Conservation (phyloP, 2,797 vertebrate species). For the Trematomus bernacchii region DNA sequence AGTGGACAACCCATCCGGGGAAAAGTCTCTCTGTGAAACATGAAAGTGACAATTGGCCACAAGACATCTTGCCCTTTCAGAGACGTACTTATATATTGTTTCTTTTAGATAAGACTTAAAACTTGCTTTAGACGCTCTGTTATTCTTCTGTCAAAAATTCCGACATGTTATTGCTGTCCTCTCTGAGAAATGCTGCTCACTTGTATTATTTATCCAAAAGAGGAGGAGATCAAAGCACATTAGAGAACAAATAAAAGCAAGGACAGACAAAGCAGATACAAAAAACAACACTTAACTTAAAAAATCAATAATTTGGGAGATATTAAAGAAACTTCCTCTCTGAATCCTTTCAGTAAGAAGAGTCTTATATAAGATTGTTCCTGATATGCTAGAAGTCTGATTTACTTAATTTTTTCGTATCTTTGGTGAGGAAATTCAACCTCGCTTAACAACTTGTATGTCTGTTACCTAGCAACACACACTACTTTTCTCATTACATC, state of each 20-base stretch:
- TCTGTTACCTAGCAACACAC: too few species aligned
- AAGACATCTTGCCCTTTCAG: background rate
- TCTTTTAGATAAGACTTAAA: slow-evolving; percentile 6
- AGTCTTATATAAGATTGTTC: too few species aligned
- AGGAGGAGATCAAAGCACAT: background rate
- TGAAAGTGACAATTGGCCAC: background rate
- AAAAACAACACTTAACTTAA: background rate
- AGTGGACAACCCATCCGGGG: background rate
- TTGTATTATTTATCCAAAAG: background rate
- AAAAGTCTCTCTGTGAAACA: background rate
- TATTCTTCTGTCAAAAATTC: background rate
- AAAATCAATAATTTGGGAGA: background rate
- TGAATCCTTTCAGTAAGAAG: too few species aligned
- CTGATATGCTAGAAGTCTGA: too few species aligned
- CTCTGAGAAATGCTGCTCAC: background rate
- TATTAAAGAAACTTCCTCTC: too few species aligned
- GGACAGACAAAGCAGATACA: background rate
- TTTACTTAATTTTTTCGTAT: too few species aligned
- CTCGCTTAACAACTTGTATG: too few species aligned
- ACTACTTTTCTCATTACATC: too few species aligned
- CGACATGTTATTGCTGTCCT: background rate
- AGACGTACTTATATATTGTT: background rate
- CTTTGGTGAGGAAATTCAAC: too few species aligned
- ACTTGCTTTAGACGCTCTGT: background rate
- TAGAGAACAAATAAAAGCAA: background rate